Evolutionary conservation across 2,797 vertebrate species (phyloP), one percentile per base, ranked within the genome.

Genomic region (Rachycentron canadum): DNA sequence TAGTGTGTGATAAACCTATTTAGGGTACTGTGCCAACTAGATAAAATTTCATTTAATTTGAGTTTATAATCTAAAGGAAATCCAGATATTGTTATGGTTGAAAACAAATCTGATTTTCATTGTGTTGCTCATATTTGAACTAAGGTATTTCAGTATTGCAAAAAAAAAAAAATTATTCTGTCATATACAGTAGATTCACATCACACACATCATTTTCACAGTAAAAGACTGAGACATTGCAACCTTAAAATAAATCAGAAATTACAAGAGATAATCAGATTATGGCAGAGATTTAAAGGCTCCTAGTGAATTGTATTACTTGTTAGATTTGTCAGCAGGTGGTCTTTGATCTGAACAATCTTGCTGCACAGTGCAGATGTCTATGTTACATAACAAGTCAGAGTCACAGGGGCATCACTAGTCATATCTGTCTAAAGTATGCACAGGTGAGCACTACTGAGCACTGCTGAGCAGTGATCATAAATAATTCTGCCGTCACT

Each of bases 401-500:
- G 14, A 53, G 55, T 67, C 65, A 59, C 9, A 2, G 49, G 58
- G 52, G 82, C 69, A 69, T 12, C 69, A 63, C 14, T 36, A 4
- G 28, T 56, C 23, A 71, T 62, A 21, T 57, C 23, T 38, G 19
- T 74, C 53, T 19, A 17, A 21, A 34, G 64, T 38, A 55, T 47
- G 65, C 72, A 67, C 40, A 78, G 68, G 59, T 76, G 73, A 79
- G 58, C 76, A 34, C 19, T 28, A 49, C 64, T 47, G 40, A 76
- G 69, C 13, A 34, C 19, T 28, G 53, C 64, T 47, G 40, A 76
- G 69, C 13, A 0, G 9, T 23, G n/a, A 57, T 76, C 66, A 61
- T 79, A 63, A 86, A 77, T 79, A 69, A 88, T 79, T 82, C 72
- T 79, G 36, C n/a, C 10, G 10, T 60, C 56, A 38, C 11, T 3